phyloP scores from a whole-genome alignment of 2,113 vertebrate species.

The Brienomyrus longianalis region DNA sequence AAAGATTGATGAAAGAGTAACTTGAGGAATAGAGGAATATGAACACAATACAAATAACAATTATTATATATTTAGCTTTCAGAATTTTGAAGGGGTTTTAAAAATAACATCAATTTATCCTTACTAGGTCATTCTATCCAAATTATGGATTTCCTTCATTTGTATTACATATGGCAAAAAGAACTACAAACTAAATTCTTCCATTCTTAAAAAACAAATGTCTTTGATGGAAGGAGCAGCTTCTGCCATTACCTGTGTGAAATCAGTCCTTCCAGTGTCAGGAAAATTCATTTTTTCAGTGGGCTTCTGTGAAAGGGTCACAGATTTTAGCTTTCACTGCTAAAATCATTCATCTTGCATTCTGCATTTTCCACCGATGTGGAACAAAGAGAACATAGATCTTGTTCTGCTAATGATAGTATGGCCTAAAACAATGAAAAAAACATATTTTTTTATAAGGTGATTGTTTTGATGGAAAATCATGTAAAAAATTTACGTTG shows the following conservation, averaged over 20 bases:
- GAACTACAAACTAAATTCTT: background rate
- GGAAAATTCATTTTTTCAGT: background rate
- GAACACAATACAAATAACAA: background rate
- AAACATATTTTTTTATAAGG: background rate
- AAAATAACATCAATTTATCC: background rate
- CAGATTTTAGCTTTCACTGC: background rate
- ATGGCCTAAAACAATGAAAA: background rate
- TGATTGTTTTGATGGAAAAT: background rate
- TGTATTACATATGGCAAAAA: background rate
- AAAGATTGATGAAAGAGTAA: background rate
- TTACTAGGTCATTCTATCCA: background rate
- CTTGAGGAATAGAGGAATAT: background rate
- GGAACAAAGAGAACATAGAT: background rate
- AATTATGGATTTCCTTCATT: background rate
- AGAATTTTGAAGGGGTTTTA: background rate
- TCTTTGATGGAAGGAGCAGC: background rate
- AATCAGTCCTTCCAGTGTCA: background rate
- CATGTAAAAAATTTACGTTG: background rate
- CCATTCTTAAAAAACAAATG: background rate
- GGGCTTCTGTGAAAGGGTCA: background rate
- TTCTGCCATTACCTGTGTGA: background rate
- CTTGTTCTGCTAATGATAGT: background rate
- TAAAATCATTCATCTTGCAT: background rate
- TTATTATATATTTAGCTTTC: background rate
- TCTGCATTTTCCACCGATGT: background rate